A percentile compares a stretch with the other conserved stretches of the same genome.
Conservation (phyloP, 2,888 invertebrate genomes). For the Alloplasta piceator region DNA sequence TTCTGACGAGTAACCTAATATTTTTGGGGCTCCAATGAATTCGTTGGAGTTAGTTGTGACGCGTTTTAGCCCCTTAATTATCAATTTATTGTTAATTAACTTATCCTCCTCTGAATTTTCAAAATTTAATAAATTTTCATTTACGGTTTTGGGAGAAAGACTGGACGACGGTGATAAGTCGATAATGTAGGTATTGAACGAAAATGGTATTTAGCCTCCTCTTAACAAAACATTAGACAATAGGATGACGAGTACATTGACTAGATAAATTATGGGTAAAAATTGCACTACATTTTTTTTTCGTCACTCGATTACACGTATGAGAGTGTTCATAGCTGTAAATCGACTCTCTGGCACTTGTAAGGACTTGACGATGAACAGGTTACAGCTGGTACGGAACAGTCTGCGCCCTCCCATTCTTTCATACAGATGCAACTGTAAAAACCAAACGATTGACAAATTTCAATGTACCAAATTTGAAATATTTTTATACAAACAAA, state of each 20-base stretch:
- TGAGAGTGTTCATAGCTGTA: conserved; percentile 49
- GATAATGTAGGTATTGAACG: too few species aligned
- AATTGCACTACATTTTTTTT: conserved; percentile 54
- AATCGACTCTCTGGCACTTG: conserved; percentile 69
- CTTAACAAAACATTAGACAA: conserved; percentile 1
- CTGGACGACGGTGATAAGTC: too few species aligned
- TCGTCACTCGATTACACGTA: background rate
- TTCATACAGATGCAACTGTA: conserved; percentile 88
- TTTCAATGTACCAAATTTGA: background rate
- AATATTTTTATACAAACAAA: too few species aligned
- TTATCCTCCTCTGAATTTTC: too few species aligned
- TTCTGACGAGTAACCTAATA: too few species aligned
- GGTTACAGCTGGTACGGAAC: conserved; percentile 73
- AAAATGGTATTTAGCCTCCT: too few species aligned
- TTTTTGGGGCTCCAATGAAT: too few species aligned
- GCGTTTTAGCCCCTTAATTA: too few species aligned
- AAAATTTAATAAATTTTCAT: too few species aligned
- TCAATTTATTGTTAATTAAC: too few species aligned
- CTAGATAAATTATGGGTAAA: conserved; percentile 33
- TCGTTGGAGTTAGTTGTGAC: too few species aligned
- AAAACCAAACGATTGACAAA: background rate
- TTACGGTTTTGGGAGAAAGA: too few species aligned
- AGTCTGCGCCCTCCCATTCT: conserved; percentile 88
- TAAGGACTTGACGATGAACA: conserved; percentile 69
- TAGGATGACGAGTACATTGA: conserved; percentile 18